phyloP scores from a whole-genome alignment of 64 coral and sea anemone genomes.

The Montipora capricornis region DNA sequence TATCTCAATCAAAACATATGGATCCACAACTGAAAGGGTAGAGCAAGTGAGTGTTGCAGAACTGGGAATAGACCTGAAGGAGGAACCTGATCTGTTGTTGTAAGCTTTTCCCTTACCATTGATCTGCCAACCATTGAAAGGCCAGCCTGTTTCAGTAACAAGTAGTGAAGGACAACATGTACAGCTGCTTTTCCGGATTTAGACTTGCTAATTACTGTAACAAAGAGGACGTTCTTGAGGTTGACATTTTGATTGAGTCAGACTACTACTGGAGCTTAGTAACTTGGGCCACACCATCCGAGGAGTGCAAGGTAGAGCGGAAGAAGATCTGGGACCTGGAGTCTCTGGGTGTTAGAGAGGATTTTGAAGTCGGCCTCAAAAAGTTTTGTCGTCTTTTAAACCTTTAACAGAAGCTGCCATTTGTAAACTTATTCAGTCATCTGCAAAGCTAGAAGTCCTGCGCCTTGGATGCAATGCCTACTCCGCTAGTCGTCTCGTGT shows the following conservation, averaged over 20 bases:
- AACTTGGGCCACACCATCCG: not conserved
- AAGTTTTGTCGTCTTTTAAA: no score
- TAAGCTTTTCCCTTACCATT: conserved; percentile 52
- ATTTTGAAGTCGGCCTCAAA: no score
- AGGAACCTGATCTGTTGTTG: not conserved
- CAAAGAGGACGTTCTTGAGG: not conserved
- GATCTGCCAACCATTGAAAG: conserved; percentile 56
- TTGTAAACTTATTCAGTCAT: no score
- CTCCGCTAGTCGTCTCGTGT: no score
- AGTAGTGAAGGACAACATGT: conserved; percentile 3
- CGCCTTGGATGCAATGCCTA: no score
- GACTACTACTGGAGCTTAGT: conserved; percentile 76
- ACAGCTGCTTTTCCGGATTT: conserved; percentile 21
- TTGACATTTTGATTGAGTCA: conserved; percentile 67
- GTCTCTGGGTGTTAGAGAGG: not conserved
- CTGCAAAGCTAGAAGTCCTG: no score
- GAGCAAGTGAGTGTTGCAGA: not conserved
- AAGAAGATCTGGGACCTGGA: no score
- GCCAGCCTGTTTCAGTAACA: conserved; percentile 47
- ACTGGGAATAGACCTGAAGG: not conserved
- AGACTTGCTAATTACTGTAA: conserved; percentile 33
- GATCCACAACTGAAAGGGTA: not conserved
- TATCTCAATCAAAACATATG: conserved; percentile 71
- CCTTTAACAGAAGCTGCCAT: no score
- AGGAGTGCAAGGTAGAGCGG: conserved; percentile 26